Conservation (phyloP, 2,113 vertebrate species). For the Tragulus kanchil region DNA sequence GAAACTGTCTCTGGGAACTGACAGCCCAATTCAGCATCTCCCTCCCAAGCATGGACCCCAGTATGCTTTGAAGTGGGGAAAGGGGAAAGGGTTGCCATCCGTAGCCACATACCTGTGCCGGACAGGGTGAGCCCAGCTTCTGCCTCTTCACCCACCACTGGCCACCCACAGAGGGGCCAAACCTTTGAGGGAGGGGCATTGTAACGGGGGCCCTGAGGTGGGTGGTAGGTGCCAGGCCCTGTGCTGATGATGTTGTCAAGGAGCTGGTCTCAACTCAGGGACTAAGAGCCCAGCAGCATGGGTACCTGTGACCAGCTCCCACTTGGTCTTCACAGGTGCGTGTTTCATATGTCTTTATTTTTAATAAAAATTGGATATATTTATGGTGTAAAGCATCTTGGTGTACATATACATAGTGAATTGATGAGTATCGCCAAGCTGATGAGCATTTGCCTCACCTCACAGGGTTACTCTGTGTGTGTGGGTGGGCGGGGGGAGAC, state of each 20-base stretch:
- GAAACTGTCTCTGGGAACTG: slow-evolving; percentile 9
- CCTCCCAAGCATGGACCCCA: neutral
- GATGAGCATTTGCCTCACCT: neutral
- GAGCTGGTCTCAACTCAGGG: neutral
- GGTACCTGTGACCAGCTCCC: neutral
- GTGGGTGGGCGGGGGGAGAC: neutral
- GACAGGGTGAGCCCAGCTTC: neutral
- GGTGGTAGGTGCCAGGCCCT: neutral
- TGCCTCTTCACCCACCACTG: neutral
- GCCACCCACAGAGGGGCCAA: no score
- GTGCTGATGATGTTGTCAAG: neutral
- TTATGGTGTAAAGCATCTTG: neutral
- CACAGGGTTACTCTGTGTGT: neutral
- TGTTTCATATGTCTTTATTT: neutral
- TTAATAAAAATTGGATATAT: neutral
- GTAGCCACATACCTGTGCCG: rapidly evolving
- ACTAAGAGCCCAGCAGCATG: neutral
- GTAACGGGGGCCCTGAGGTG: neutral
- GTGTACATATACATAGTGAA: neutral
- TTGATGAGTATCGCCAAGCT: neutral
- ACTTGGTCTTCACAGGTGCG: neutral
- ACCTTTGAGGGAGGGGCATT: neutral
- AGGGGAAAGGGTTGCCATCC: neutral
- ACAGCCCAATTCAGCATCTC: slow-evolving; percentile 1
- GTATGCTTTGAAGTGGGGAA: neutral